These are phyloP conservation scores for Ceyx melanurus DNA, from an alignment of 2,113 vertebrate genomes.

Conservation along the genomic window DNA sequence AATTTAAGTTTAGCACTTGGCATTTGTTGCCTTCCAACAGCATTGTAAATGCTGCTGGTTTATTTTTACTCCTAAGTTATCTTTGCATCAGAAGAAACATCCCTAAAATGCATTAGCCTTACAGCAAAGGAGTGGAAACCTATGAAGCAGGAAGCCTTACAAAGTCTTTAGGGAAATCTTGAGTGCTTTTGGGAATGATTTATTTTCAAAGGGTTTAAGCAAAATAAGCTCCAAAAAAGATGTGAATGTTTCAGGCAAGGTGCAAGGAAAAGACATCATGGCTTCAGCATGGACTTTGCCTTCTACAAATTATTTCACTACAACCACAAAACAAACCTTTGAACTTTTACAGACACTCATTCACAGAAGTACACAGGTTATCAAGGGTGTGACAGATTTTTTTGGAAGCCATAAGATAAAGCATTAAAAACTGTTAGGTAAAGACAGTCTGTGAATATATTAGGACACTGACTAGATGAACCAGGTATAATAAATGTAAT, in stretches of 20 bases:
- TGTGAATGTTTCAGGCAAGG: slow-evolving; percentile 56
- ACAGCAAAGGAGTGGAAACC: slow-evolving; percentile 63
- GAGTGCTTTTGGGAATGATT: slow-evolving; percentile 77
- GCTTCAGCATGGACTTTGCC: neutral
- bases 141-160: slow-evolving; percentile 71
- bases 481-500: neutral
- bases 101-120: slow-evolving; percentile 72
- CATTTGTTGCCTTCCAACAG: slow-evolving; percentile 38
- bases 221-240: slow-evolving; percentile 69
- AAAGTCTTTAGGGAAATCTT: slow-evolving; percentile 72
- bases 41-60: slow-evolving; percentile 42
- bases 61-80: slow-evolving; percentile 64
- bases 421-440: neutral
- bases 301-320: slow-evolving; percentile 22
- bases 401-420: neutral
- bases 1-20: slow-evolving; percentile 12
- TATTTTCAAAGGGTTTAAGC: slow-evolving; percentile 73
- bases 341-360: neutral
- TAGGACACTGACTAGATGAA: neutral
- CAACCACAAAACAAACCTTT: neutral
- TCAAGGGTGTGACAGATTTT: neutral
- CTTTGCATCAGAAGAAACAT: slow-evolving; percentile 73
- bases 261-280: slow-evolving; percentile 41
- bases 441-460: neutral
- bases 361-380: neutral